Base-by-base conservation (phyloP, 2,888 invertebrate species). In the Euzophera pinguis region DNA sequence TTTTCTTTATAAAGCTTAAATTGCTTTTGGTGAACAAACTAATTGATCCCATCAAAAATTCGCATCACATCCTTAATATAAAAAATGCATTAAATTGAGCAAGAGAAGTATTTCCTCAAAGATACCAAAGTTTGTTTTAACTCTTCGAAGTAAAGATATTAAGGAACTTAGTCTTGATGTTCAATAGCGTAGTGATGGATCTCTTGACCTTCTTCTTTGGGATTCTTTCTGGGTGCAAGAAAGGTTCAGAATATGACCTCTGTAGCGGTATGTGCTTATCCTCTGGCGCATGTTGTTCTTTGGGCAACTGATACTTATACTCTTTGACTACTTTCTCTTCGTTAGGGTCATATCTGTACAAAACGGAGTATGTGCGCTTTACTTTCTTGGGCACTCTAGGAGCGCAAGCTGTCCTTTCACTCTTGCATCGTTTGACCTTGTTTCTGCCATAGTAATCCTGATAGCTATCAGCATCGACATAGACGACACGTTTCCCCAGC, bases 271-370 rank as follows among this genome's bases (percentile, higher is more conserved):
- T 61, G 14, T 64, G 65, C 2, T 7, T 13, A 16, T 39, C 13
- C 16, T 62, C 60, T 1, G 65, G 53, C 12, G 60, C 54, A 14
- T 76, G 75, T 10, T 53, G 47, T 38, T 81, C 80, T 42, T 78
- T 82, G 0, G 82, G 78, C 49, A 87, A 52, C 58, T 85, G 84
- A 48, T 90, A 90, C 57, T 89, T 90, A 66, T 90, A 90, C 59
- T 90, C 90, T 55, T 90, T 90, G 0, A 90, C 78, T 1, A 90
- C 90, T 57, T 81, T 89, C 54, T 89, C 90, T 60, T 88, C 88
- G 34, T 75, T 76, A 0, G 85, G 82, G 39, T 90, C 90, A 60
- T 88, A 90, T 61, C 90, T 80, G 73, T 90, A 87, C 17, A 90
- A 58, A 0, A 90, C 90, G 1, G 90, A 90, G 65, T 84, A 90